A percentile compares a stretch with the other conserved stretches of the same genome.
Evolutionary conservation across 2,113 vertebrate genomes (phyloP).

Genomic region (Eonycteris spelaea): DNA sequence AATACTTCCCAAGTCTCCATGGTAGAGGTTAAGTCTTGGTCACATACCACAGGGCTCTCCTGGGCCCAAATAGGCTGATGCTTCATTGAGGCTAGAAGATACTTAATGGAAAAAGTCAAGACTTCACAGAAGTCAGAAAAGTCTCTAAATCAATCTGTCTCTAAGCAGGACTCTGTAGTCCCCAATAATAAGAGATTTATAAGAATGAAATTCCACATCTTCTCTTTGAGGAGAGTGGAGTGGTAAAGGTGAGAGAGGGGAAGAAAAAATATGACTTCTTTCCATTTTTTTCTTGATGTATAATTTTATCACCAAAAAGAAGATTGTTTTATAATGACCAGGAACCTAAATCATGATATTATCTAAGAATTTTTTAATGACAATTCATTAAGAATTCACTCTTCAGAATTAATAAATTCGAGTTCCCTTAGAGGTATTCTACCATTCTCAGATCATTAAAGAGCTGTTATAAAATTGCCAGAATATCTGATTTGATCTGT

Average conservation of each 20-base stretch:
- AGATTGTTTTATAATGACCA: constrained; percentile 18
- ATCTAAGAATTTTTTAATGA: neutral
- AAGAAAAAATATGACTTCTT: neutral
- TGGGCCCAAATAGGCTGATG: neutral
- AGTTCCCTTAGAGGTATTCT: neutral
- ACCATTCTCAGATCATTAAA: constrained; percentile 47
- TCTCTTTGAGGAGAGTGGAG: neutral
- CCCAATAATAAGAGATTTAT: neutral
- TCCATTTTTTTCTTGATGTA: neutral
- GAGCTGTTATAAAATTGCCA: constrained; percentile 44
- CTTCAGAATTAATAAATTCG: constrained; percentile 48
- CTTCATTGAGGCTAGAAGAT: neutral
- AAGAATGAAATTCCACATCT: constrained; percentile 10
- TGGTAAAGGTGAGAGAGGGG: neutral
- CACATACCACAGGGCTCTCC: neutral
- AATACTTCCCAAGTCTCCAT: neutral
- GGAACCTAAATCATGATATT: neutral
- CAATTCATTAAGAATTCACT: constrained; percentile 30
- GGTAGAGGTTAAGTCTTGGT: constrained; percentile 1
- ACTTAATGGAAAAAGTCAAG: neutral
- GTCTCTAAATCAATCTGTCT: neutral
- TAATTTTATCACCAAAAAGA: constrained; percentile 29
- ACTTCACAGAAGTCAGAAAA: neutral
- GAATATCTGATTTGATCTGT: constrained; percentile 63
- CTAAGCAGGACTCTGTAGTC: constrained; percentile 14